Evolutionary conservation across 2,113 vertebrate species (phyloP), one percentile per base, ranked within the genome.

Genomic region (Notarius lentiginosus): DNA sequence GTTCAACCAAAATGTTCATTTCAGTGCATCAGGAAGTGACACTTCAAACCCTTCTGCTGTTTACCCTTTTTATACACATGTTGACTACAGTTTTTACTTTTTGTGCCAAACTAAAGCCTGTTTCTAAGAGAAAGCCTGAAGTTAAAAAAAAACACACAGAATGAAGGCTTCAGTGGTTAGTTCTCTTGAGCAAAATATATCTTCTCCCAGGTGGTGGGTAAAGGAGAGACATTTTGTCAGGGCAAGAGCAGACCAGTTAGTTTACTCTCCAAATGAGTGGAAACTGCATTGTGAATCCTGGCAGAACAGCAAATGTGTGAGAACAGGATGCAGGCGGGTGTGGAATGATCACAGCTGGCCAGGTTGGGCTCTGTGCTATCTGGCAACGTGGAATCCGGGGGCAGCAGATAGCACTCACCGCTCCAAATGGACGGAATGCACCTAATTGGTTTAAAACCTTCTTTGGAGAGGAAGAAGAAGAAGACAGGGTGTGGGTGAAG

Each of bases 381-480:
- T 90, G 30, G 88, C 75, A n/a, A 18, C 9, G 1, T 65, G 14
- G 55, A 72, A 86, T n/a, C 53, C 53, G 55, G 65, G 63, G 63
- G 20, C 22, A 58, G 76, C 22, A 84, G 77, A 81, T 80, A 58
- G 30, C 55, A 53, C 10, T 68, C 76, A 7, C 12, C 8, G 1
- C 72, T 88, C 91, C 89, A 90, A 88, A 88, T 65, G 90, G 90
- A 90, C 91, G 90, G 53, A 76, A 80, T 87, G 88, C 90, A 85
- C 56, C 8, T 91, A 92, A 90, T 93, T 93, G 91, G 91, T 92
- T 90, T 93, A 91, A 55, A 87, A 90, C 84, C 90, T 86, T 66
- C 89, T 91, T 89, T 61, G 88, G 87, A 93, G 88, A 91, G 92
- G 91, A 94, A 92, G 91, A 77, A 22, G 49, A 76, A 83, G 86